Conservation (phyloP, 2,113 vertebrate genomes). For the Barbus barbus region DNA sequence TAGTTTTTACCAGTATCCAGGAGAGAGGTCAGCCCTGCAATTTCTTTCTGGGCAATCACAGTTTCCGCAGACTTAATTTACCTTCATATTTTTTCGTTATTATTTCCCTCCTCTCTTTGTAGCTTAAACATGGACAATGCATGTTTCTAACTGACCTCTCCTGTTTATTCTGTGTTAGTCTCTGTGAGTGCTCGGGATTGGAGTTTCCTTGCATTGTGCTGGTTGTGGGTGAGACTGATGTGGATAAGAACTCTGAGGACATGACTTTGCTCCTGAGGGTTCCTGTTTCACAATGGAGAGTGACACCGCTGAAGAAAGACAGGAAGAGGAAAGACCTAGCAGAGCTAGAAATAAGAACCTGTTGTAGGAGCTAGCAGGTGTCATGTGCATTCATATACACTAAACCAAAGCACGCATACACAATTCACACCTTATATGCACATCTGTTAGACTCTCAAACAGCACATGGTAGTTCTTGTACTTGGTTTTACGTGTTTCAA, state of each 20-base stretch:
- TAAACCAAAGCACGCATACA: not conserved
- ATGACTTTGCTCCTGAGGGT: constrained; percentile 20
- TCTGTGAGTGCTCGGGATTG: not conserved
- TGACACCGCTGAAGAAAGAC: not conserved
- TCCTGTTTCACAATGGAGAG: constrained; percentile 38
- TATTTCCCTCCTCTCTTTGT: not conserved
- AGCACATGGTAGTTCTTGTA: no score
- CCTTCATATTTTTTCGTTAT: not conserved
- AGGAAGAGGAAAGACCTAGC: not conserved
- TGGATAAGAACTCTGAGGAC: not conserved
- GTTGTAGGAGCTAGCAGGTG: constrained; percentile 6
- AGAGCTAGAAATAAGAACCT: constrained; percentile 3
- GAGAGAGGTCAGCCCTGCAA: not conserved
- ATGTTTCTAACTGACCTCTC: not conserved
- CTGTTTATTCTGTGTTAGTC: not conserved
- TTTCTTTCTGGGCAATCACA: not conserved
- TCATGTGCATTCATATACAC: not conserved
- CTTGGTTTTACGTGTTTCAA: not conserved
- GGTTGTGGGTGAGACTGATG: constrained; percentile 16
- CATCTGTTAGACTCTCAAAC: not conserved
- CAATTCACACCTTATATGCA: not conserved
- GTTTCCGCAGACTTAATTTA: not conserved
- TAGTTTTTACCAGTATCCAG: not conserved
- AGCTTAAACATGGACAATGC: constrained; percentile 29
- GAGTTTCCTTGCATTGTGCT: constrained; percentile 51